phyloP scores from a whole-genome alignment of 2,888 invertebrate genomes.

The Eutolmus rufibarbis region DNA sequence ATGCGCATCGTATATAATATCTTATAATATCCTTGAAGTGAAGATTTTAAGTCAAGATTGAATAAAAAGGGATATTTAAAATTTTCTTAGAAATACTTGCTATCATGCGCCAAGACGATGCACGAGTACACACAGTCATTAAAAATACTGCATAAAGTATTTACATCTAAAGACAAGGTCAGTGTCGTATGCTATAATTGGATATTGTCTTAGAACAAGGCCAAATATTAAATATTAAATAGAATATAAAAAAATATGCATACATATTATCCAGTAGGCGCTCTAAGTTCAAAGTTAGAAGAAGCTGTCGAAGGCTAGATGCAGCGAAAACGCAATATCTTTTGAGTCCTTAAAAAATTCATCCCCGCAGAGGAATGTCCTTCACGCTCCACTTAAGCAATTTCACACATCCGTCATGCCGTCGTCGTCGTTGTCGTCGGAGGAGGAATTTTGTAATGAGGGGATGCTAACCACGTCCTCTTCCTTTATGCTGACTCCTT shows the following conservation, averaged over 20 bases:
- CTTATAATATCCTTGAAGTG: too few species aligned
- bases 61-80: too few species aligned
- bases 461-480: constrained; percentile 14
- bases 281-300: not conserved
- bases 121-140: too few species aligned
- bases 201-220: not conserved
- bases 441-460: constrained; percentile 5
- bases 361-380: not conserved
- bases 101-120: too few species aligned
- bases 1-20: too few species aligned
- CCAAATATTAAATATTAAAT: not conserved
- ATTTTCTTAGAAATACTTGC: too few species aligned
- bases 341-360: not conserved
- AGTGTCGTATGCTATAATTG: not conserved
- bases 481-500: not conserved
- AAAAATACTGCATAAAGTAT: too few species aligned
- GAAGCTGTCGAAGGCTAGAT: not conserved
- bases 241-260: not conserved
- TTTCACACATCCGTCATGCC: not conserved
- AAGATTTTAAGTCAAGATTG: too few species aligned
- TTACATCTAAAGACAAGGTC: too few species aligned
- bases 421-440: not conserved
- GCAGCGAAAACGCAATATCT: not conserved
- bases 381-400: not conserved
- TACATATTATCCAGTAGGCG: too few species aligned